These are phyloP conservation scores for Tyria jacobaeae DNA, from an alignment of 2,888 invertebrate species.

Conservation along the genomic window DNA sequence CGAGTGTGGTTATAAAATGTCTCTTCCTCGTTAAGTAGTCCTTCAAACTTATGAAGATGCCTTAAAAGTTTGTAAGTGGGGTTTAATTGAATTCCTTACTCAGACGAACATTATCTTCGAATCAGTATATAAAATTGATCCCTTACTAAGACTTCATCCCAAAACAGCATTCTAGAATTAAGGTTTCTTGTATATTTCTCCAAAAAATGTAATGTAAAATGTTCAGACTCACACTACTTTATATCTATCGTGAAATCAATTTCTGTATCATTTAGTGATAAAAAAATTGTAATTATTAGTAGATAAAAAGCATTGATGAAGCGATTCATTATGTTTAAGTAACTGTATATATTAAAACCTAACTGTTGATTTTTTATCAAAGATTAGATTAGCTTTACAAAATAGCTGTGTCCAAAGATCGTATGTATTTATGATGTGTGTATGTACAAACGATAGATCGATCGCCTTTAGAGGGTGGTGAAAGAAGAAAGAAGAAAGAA, in stretches of 20 bases:
- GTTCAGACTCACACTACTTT: background rate
- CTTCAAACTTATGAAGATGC: constrained; percentile 70
- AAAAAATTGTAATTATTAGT: constrained; percentile 20
- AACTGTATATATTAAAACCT: background rate
- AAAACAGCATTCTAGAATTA: too few species aligned
- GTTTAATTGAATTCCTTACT: constrained; percentile 72
- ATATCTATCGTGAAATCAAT: constrained; percentile 14
- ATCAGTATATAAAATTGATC: constrained; percentile 36
- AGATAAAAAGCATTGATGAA: constrained; percentile 15
- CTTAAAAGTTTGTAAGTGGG: constrained; percentile 63
- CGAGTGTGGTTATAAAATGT: constrained; percentile 60
- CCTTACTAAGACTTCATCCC: constrained; percentile 24
- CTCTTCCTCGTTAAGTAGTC: constrained; percentile 57
- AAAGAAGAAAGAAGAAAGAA: too few species aligned
- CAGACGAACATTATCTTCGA: constrained; percentile 41
- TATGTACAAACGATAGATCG: too few species aligned
- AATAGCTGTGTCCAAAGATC: background rate
- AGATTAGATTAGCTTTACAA: background rate
- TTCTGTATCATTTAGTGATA: constrained; percentile 25
- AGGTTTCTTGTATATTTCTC: background rate
- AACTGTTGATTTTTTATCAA: background rate
- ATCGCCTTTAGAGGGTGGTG: too few species aligned
- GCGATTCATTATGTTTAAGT: background rate
- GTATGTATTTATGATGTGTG: too few species aligned
- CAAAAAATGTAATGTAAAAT: background rate